Percentiles rank a stretch among this genome's conserved stretches.
These are phyloP conservation scores for Puntigrus tetrazona DNA, from an alignment of 2,113 vertebrate species.

Conservation along the genomic window DNA sequence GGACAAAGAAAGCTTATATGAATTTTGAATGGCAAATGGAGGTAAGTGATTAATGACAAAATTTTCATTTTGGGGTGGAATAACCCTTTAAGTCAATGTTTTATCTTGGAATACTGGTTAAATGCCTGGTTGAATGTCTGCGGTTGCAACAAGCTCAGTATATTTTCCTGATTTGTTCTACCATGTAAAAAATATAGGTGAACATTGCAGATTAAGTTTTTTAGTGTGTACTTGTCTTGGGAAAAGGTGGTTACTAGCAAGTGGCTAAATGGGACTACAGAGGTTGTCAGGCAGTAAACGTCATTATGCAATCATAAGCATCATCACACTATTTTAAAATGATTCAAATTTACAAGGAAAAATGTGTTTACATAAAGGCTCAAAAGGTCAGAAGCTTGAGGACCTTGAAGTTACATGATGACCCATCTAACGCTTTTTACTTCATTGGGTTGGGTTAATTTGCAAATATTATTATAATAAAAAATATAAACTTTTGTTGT, in stretches of 20 bases:
- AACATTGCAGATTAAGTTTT: background rate
- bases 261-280: background rate
- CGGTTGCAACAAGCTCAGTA: too few species aligned
- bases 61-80: too few species aligned
- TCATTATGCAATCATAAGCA: background rate
- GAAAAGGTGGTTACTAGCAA: background rate
- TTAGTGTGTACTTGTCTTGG: background rate
- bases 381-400: background rate
- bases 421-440: too few species aligned
- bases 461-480: background rate
- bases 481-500: background rate
- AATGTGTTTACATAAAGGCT: background rate
- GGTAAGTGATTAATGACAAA: too few species aligned
- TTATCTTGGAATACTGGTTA: too few species aligned
- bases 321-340: background rate
- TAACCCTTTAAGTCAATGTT: too few species aligned
- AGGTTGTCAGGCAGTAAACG: background rate
- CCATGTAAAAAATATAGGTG: too few species aligned
- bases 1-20: too few species aligned
- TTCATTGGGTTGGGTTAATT: background rate
- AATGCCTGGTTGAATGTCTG: too few species aligned
- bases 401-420: background rate
- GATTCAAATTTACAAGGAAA: background rate
- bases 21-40: too few species aligned
- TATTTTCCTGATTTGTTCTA: too few species aligned